Evolutionary conservation across 2,113 vertebrate genomes (phyloP).

Genomic region (Neogobius melanostomus): DNA sequence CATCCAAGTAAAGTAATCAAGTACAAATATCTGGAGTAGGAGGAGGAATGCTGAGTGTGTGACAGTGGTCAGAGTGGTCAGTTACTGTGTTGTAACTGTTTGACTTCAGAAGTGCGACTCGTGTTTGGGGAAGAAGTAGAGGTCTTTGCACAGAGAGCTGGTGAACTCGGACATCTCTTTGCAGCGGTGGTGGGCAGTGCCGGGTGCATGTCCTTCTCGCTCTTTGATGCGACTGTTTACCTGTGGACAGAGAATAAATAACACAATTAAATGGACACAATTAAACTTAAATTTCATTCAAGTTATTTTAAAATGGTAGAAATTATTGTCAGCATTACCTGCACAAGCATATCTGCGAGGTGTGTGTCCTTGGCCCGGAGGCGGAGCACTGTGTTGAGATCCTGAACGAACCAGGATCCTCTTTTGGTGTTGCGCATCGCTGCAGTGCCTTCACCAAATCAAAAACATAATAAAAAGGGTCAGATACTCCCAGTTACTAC

Average conservation of each 20-base stretch:
- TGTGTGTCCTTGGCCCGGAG: constrained; percentile 85
- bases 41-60: constrained; percentile 39
- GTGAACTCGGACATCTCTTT: constrained; percentile 99
- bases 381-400: constrained; percentile 84
- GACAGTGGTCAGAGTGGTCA: constrained; percentile 22
- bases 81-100: not conserved
- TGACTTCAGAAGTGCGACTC: constrained; percentile 49
- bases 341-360: constrained; percentile 92
- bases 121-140: constrained; percentile 93
- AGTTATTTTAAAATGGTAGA: not conserved
- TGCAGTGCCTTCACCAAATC: constrained; percentile 81
- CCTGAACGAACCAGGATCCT: constrained; percentile 96
- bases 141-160: constrained; percentile 90
- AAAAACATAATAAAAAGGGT: constrained; percentile 6
- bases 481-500: not conserved
- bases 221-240: constrained; percentile 91
- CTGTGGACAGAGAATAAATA: constrained; percentile 60
- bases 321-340: constrained; percentile 74
- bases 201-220: constrained; percentile 91
- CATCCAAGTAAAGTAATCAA: not conserved
- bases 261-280: no score
- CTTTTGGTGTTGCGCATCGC: constrained; percentile 96
- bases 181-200: constrained; percentile 92
- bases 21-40: not conserved
- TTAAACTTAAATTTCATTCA: no score